Evolutionary conservation across 2,888 invertebrate species (phyloP), one percentile per base, ranked within the genome.

Genomic region (Ophraella communa): DNA sequence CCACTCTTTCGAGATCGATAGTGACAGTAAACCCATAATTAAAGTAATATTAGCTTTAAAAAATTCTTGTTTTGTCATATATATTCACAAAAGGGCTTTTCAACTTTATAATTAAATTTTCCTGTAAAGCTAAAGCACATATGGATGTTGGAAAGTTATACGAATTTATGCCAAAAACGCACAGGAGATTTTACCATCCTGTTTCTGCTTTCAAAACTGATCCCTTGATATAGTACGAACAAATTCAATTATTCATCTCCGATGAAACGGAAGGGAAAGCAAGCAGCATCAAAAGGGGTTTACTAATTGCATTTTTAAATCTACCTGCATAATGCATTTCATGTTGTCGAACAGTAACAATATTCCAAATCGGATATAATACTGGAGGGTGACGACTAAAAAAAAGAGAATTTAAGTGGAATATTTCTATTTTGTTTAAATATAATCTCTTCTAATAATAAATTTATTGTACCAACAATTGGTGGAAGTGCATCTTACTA

Each of bases 271-370:
- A 18, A 54, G 21, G 39, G 54, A 11, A 10, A 18, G n/a, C n/a
- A n/a, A n/a, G n/a, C n/a, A 10, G 23, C 35, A 14, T 21, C 17
- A 39, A 39, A 54, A 39, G 23, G 35, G 54, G 52, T 17, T 27
- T n/a, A 24, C 49, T 51, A 51, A 51, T 51, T 27, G 27, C 49
- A 51, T 51, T 51, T 51, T 51, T 7, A 23, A 51, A 51, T 8
- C 21, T 45, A 14, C 7, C 20, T 54, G 39, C 30, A 42, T 56
- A 45, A 27, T 42, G 14, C 24, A 18, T 39, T 23, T 17, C 44
- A 44, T 56, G 24, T 56, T 24, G 44, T 24, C 10, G 17, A 30
- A 21, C 33, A 33, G 33, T 53, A 53, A 33, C 20, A 30, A n/a
- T 17, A 18, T 52, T 33, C 11, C 1, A 30, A 27, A 27, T 27